These are phyloP conservation scores for Lates calcarifer DNA, from an alignment of 2,113 vertebrate genomes.

Conservation along the genomic window DNA sequence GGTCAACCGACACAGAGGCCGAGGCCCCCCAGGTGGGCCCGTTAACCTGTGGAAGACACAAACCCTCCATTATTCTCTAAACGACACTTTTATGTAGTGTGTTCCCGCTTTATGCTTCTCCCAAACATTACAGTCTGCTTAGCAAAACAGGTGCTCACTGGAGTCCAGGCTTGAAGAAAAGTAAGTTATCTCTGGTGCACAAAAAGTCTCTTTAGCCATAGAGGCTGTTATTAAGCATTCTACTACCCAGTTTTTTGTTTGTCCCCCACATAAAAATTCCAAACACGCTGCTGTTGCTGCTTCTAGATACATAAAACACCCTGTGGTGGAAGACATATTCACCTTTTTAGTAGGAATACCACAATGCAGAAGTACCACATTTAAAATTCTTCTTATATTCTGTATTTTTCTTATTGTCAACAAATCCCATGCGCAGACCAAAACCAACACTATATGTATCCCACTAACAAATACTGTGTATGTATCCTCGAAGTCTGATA, in stretches of 20 bases:
- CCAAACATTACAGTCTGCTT: slow-evolving; percentile 1
- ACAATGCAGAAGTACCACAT: too few relatives aligned
- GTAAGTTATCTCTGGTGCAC: slow-evolving; percentile 4
- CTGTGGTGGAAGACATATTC: neutral
- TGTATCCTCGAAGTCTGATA: neutral
- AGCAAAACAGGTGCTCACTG: slow-evolving; percentile 9
- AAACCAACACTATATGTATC: neutral
- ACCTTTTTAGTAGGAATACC: slow-evolving; percentile 1
- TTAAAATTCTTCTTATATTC: neutral
- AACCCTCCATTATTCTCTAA: slow-evolving; percentile 10
- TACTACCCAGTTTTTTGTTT: neutral
- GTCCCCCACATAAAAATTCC: neutral
- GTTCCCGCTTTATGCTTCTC: neutral
- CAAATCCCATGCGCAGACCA: neutral
- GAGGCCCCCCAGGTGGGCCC: slow-evolving; percentile 26
- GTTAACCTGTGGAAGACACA: neutral
- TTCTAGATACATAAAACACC: neutral
- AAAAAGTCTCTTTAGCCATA: neutral
- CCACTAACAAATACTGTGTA: neutral
- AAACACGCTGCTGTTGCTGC: slow-evolving; percentile 6
- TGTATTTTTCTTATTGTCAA: slow-evolving; percentile 1
- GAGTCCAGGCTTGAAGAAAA: neutral
- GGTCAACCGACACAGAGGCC: slow-evolving; percentile 16
- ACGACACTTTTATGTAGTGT: neutral
- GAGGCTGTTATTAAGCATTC: slow-evolving; percentile 20